Conservation (phyloP, 2,888 invertebrate species). For the Asteroscopus sphinx region DNA sequence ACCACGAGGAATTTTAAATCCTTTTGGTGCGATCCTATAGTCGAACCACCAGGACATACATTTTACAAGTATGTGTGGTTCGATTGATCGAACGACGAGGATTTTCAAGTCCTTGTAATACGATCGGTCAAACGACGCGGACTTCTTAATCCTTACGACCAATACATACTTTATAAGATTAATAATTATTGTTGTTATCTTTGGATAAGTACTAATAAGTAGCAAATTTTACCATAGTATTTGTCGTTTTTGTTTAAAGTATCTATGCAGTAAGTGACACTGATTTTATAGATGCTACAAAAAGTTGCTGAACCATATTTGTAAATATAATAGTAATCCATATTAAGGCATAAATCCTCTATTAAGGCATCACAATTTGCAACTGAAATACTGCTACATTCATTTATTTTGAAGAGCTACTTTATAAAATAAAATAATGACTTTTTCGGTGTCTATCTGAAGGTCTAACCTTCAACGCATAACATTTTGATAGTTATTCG, state of each 20-base stretch:
- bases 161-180: too few species aligned
- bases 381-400: background rate
- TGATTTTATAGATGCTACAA: slow-evolving; percentile 22
- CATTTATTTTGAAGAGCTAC: slow-evolving; percentile 2
- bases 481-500: slow-evolving; percentile 62
- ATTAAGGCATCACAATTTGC: background rate
- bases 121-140: too few species aligned
- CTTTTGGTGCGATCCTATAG: too few species aligned
- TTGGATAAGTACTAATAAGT: too few species aligned
- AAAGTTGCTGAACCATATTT: slow-evolving; percentile 23
- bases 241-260: background rate
- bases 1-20: too few species aligned
- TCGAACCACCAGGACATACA: too few species aligned
- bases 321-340: slow-evolving; percentile 7
- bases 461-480: slow-evolving; percentile 64
- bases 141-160: too few species aligned
- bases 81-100: too few species aligned
- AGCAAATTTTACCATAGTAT: background rate
- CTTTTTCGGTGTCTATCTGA: slow-evolving; percentile 46
- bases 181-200: too few species aligned
- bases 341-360: too few species aligned
- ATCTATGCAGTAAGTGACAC: slow-evolving; percentile 5
- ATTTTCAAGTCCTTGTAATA: too few species aligned
- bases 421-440: slow-evolving; percentile 29
- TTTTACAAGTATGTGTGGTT: too few species aligned